Percentiles rank a stretch among this genome's conserved stretches.
Conservation (phyloP, 2,797 vertebrate genomes). For the Jordanella pulchra region DNA sequence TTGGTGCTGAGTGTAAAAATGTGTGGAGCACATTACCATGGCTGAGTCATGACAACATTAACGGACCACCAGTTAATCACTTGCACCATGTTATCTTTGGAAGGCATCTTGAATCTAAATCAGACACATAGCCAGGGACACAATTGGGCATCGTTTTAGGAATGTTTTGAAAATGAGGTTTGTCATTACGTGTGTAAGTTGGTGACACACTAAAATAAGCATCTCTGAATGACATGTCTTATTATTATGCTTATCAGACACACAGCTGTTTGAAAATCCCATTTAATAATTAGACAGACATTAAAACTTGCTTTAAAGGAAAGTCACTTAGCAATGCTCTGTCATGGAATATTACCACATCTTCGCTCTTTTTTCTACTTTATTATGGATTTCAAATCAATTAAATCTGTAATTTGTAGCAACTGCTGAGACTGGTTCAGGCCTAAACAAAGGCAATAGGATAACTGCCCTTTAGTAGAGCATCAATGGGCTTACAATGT, state of each 20-base stretch:
- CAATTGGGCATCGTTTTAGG: conserved; percentile 42
- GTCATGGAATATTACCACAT: conserved; percentile 57
- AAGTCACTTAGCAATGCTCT: conserved; percentile 50
- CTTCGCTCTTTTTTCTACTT: conserved; percentile 76
- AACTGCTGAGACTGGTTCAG: conserved; percentile 94
- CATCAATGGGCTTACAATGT: conserved; percentile 99
- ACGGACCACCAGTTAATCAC: conserved; percentile 51
- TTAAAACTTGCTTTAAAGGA: conserved; percentile 53
- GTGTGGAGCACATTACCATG: conserved; percentile 55
- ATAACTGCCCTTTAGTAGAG: conserved; percentile 99
- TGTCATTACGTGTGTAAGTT: conserved; percentile 33
- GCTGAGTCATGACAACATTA: conserved; percentile 62
- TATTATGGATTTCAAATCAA: conserved; percentile 89
- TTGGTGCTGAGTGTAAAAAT: conserved; percentile 74
- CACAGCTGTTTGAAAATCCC: conserved; percentile 60
- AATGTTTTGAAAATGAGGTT: conserved; percentile 43
- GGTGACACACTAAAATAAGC: conserved; percentile 40
- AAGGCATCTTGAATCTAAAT: conserved; percentile 52
- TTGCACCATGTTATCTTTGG: conserved; percentile 54
- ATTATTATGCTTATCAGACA: conserved; percentile 50
- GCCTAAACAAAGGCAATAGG: conserved; percentile 94
- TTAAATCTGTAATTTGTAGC: conserved; percentile 99
- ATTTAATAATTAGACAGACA: conserved; percentile 65
- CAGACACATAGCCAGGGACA: conserved; percentile 31
- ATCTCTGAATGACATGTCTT: conserved; percentile 42